Conservation (phyloP, 2,797 vertebrate genomes). For the Huso huso region DNA sequence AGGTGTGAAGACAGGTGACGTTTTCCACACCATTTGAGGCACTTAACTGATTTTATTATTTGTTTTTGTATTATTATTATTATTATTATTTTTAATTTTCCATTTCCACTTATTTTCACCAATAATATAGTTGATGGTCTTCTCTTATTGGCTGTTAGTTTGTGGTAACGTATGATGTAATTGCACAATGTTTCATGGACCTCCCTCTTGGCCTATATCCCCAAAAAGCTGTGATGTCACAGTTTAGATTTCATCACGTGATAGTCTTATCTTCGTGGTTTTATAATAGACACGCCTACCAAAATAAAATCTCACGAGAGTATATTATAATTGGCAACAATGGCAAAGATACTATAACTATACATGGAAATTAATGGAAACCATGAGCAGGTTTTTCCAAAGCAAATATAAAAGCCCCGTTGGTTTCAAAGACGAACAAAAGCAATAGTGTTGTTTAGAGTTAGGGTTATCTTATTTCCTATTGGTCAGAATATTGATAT, state of each 20-base stretch:
- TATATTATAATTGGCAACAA: slow-evolving; percentile 12
- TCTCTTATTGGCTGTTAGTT: slow-evolving; percentile 51
- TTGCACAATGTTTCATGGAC: background rate
- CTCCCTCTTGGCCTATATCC: slow-evolving; percentile 61
- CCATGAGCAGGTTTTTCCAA: background rate
- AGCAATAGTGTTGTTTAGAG: slow-evolving; percentile 33
- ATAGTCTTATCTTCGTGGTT: slow-evolving; percentile 24
- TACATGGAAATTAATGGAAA: background rate
- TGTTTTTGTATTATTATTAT: too few species aligned
- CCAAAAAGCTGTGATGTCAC: slow-evolving; percentile 37
- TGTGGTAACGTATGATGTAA: slow-evolving; percentile 59
- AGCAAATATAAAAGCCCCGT: background rate
- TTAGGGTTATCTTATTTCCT: slow-evolving; percentile 25
- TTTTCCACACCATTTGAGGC: too few species aligned
- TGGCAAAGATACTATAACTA: slow-evolving; percentile 18
- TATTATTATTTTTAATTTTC: too few species aligned
- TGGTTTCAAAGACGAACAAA: slow-evolving; percentile 9
- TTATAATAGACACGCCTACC: slow-evolving; percentile 27
- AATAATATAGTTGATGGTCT: background rate
- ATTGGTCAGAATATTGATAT: slow-evolving; percentile 72
- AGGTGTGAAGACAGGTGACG: too few species aligned
- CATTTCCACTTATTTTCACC: too few species aligned
- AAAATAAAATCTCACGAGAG: slow-evolving; percentile 36
- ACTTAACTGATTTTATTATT: too few species aligned
- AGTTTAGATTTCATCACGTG: slow-evolving; percentile 40